Evolutionary conservation across 2,888 invertebrate species (phyloP).

Genomic region (Hemithea aestivaria): DNA sequence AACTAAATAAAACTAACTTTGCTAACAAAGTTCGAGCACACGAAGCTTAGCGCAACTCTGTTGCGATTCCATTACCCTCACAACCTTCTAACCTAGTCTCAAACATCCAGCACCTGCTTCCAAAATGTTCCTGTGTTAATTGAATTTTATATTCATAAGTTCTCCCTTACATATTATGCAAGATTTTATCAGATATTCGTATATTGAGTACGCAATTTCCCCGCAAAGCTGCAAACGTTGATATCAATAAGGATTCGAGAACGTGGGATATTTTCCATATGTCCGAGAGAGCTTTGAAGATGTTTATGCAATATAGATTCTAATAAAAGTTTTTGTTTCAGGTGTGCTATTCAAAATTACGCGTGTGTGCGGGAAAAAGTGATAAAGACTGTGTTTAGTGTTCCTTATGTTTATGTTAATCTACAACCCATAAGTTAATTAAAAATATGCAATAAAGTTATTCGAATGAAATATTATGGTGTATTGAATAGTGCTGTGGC

Average conservation of each 20-base stretch:
- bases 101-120: slow-evolving; percentile 1
- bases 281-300: too few species aligned
- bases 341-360: slow-evolving; percentile 55
- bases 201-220: too few species aligned
- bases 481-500: slow-evolving; percentile 61
- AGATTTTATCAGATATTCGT: too few species aligned
- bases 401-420: slow-evolving; percentile 67
- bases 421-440: slow-evolving; percentile 53
- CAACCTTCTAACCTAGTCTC: slow-evolving; percentile 10
- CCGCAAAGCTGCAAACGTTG: neutral
- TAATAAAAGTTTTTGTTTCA: slow-evolving; percentile 58
- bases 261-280: neutral
- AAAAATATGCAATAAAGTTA: slow-evolving; percentile 61
- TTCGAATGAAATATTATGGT: slow-evolving; percentile 51
- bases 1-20: slow-evolving; percentile 17
- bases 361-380: slow-evolving; percentile 66
- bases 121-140: slow-evolving; percentile 5
- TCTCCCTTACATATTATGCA: too few species aligned
- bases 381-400: slow-evolving; percentile 78
- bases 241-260: neutral
- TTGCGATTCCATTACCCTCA: slow-evolving; percentile 21
- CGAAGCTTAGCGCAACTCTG: slow-evolving; percentile 26
- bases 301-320: neutral
- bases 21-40: slow-evolving; percentile 39
- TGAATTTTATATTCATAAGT: neutral